A percentile compares a stretch with the other conserved stretches of the same genome.
Evolutionary conservation across 37 sponge, comb jelly and placozoan species (phyloP).

Genomic region (Beroe ovata): DNA sequence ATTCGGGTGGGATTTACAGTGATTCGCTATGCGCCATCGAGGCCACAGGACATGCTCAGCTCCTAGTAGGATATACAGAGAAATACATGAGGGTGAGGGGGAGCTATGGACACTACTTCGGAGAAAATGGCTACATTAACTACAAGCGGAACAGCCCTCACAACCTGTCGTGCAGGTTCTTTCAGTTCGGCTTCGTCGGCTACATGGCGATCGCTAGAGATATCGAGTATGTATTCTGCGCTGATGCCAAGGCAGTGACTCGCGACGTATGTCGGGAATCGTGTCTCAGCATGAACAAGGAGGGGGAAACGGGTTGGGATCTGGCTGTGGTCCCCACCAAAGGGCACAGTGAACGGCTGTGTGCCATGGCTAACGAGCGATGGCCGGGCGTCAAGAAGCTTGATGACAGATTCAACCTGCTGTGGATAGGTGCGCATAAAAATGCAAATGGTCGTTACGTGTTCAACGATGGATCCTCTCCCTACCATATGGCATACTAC

Average conservation of each 20-base stretch:
- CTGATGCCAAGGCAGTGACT: not conserved
- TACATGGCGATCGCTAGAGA: not conserved
- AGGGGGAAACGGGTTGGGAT: slow-evolving; percentile 29
- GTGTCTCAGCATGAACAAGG: slow-evolving; percentile 1
- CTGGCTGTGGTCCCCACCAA: slow-evolving; percentile 38
- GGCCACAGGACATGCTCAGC: not conserved
- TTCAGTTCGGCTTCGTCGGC: not conserved
- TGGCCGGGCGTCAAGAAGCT: not conserved
- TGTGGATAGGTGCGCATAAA: not conserved
- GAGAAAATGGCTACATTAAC: slow-evolving; percentile 1
- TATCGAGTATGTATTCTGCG: slow-evolving; percentile 49
- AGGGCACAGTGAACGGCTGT: not conserved
- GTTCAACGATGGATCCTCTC: not conserved
- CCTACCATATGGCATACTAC: slow-evolving; percentile 21
- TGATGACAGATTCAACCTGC: not conserved
- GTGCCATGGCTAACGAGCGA: not conserved
- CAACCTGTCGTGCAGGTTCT: not conserved
- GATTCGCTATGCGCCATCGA: not conserved
- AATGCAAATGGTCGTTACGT: too few relatives aligned
- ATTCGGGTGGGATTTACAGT: not conserved
- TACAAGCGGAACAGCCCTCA: not conserved
- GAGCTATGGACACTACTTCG: not conserved
- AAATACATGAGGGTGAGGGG: not conserved
- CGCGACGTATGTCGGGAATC: not conserved
- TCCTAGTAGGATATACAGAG: not conserved